A percentile compares a stretch with the other conserved stretches of the same genome.
These are phyloP conservation scores for Lithodes maja DNA, from an alignment of 2,888 invertebrate genomes.

Conservation along the genomic window DNA sequence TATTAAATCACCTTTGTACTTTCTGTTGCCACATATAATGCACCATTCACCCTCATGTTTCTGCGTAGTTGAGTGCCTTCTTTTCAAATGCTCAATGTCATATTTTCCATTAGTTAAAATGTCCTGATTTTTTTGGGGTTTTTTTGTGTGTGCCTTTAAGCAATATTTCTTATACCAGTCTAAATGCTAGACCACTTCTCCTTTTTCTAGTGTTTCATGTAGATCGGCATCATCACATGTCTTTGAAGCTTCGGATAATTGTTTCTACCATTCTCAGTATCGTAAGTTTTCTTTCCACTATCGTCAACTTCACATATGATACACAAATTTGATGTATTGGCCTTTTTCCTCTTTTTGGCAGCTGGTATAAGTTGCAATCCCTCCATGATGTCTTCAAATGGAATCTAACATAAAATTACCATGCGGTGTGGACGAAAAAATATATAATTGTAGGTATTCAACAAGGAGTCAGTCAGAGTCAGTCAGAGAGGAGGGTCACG, in stretches of 20 bases:
- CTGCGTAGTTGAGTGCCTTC: not conserved
- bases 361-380: not conserved
- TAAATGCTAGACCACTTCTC: slow-evolving; percentile 13
- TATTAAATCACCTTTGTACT: slow-evolving; percentile 4
- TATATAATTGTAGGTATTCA: too few species aligned
- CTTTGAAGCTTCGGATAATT: slow-evolving; percentile 7
- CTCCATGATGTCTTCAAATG: not conserved
- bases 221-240: slow-evolving; percentile 10
- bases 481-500: too few species aligned
- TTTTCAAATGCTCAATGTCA: slow-evolving; percentile 19
- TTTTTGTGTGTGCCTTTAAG: not conserved
- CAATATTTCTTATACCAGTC: slow-evolving; percentile 1
- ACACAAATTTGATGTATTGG: not conserved
- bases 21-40: not conserved
- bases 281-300: not conserved
- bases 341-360: slow-evolving; percentile 4
- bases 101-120: slow-evolving; percentile 3
- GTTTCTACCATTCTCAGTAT: not conserved
- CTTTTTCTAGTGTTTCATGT: slow-evolving; percentile 25
- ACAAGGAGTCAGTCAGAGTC: too few species aligned
- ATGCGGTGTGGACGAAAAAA: too few species aligned
- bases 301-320: slow-evolving; percentile 2
- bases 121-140: too few species aligned
- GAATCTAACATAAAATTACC: not conserved
- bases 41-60: not conserved